Conservation (phyloP, 2,113 vertebrate species). For the Podarcis cretensis region DNA sequence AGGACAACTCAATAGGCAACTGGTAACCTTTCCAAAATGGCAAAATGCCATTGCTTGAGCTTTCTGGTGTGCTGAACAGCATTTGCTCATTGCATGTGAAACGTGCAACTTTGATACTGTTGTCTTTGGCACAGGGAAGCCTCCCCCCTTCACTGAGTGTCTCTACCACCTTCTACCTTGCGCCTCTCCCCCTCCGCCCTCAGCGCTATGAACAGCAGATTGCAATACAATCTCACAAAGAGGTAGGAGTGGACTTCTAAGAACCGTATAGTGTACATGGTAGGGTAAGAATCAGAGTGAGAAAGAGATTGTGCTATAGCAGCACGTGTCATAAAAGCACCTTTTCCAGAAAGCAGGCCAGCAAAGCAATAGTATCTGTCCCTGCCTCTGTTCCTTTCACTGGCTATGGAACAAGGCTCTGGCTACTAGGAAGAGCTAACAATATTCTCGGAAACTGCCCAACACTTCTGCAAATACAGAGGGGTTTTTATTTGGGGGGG, state of each 20-base stretch:
- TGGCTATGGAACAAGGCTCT: background rate
- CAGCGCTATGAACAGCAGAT: background rate
- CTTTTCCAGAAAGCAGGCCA: background rate
- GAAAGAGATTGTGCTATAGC: background rate
- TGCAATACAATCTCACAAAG: background rate
- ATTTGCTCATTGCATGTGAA: background rate
- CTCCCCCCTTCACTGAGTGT: background rate
- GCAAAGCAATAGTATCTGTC: background rate
- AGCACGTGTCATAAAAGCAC: background rate
- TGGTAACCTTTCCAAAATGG: conserved; percentile 12
- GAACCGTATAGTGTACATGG: background rate
- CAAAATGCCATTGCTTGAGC: background rate
- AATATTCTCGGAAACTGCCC: background rate
- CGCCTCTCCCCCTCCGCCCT: background rate
- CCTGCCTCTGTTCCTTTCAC: background rate
- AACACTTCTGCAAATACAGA: background rate
- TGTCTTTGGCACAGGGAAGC: background rate
- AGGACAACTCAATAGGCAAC: background rate
- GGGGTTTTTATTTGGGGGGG: background rate
- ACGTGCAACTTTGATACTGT: background rate
- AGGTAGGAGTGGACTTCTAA: background rate
- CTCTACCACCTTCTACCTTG: background rate
- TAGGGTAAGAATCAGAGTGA: background rate
- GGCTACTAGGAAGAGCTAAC: background rate
- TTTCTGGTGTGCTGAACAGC: background rate